Evolutionary conservation across 2,797 vertebrate genomes (phyloP), one percentile per base, ranked within the genome.

Genomic region (Chelon labrosus): DNA sequence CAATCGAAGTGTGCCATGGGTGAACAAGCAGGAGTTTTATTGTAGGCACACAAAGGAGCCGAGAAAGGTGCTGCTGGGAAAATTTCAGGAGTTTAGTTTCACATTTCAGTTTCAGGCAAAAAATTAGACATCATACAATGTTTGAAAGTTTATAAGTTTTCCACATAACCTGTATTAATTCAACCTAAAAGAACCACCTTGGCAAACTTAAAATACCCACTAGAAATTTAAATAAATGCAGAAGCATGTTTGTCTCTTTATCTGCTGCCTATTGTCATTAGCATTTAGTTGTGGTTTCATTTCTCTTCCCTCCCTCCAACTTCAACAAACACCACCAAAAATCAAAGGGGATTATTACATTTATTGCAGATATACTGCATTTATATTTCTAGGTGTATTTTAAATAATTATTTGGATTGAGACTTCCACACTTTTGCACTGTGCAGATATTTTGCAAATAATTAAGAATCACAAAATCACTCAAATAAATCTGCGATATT

Each of bases 1-100:
- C 93, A 96, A 95, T 93, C 90, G 94, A 96, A 94, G 95, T 95
- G 96, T 97, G 96, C 94, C 95, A 89, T 89, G 83, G 87, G 66
- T 88, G 86, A 88, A 81, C 83, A 90, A 87, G 87, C 88, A 85
- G 82, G 57, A 70, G 71, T 83, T 90, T 89, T 83, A 80, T 79
- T 88, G 82, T 88, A 57, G 41, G 80, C 53, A 58, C 76, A 75
- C 63, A 79, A 75, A 83, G 72, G 70, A 69, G 55, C 65, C 2
- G 63, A 75, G 73, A 66, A 46, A 71, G 61, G 53, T 7, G 51
- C 64, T 50, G 44, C 44, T 50, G 51, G 68, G 44, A 13, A 46
- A 54, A 52, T 46, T 39, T 80, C 53, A 56, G 54, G 20, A 66
- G 46, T 56, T 69, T 77, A 9, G 31, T 65, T 68, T 75, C 38